phyloP scores from a whole-genome alignment of 2,888 invertebrate genomes.

The Sarcophaga caerulescens region DNA sequence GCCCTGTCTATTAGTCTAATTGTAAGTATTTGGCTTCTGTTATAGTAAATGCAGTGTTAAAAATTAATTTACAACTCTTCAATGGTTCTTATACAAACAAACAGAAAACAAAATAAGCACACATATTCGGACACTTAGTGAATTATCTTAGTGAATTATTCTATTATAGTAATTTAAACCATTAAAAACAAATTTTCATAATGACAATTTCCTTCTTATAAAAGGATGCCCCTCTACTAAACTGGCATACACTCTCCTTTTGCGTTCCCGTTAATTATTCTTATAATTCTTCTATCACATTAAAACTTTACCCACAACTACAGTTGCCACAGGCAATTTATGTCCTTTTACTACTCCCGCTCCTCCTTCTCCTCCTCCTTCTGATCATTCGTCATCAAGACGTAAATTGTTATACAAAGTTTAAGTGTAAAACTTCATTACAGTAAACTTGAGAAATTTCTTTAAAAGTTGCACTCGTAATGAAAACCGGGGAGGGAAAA shows the following conservation, averaged over 20 bases:
- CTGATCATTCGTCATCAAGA: background rate
- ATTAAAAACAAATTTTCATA: background rate
- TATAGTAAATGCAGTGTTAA: no score
- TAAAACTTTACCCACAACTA: background rate
- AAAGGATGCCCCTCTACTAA: background rate
- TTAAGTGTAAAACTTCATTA: conserved; percentile 36
- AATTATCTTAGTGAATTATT: background rate
- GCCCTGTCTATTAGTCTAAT: no score
- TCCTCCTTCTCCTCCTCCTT: no score
- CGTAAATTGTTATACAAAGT: background rate
- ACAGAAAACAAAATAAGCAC: no score
- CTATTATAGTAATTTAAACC: background rate
- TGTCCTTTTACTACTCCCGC: background rate
- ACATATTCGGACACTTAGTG: background rate
- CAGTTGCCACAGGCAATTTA: background rate
- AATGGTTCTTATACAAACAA: no score
- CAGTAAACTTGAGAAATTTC: conserved; percentile 7
- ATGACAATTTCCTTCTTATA: background rate
- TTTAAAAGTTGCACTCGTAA: background rate
- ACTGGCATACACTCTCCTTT: background rate
- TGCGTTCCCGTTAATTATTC: background rate
- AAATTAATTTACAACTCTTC: no score
- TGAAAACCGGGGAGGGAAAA: background rate
- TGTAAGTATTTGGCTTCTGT: no score
- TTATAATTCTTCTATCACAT: background rate